Evolutionary conservation across 2,888 invertebrate genomes (phyloP).

Genomic region (Dryobota labecula): DNA sequence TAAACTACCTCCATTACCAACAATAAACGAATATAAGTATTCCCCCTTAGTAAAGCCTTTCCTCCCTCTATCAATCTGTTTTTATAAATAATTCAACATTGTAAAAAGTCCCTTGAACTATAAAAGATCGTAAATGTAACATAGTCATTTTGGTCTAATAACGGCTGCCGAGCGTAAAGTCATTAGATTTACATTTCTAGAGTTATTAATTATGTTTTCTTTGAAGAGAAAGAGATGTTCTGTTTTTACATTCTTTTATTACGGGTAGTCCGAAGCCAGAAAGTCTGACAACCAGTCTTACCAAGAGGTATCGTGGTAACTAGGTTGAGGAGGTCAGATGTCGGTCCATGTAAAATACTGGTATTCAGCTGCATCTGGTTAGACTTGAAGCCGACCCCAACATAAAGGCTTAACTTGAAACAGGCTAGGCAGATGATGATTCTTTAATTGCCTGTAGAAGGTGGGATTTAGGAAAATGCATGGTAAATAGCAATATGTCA

Average conservation of each 20-base stretch:
- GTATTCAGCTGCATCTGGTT: too few relatives aligned
- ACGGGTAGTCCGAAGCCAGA: neutral
- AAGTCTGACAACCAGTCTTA: neutral
- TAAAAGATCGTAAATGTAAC: neutral
- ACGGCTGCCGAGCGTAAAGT: neutral
- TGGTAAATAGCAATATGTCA: too few relatives aligned
- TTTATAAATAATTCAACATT: constrained; percentile 29
- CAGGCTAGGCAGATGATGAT: too few relatives aligned
- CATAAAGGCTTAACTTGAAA: too few relatives aligned
- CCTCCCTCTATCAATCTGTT: neutral
- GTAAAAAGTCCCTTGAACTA: constrained; percentile 2
- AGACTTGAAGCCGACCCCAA: too few relatives aligned
- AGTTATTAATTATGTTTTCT: constrained; percentile 27
- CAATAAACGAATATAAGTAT: neutral
- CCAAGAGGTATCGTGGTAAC: neutral
- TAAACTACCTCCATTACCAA: constrained; percentile 8
- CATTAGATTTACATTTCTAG: constrained; percentile 16
- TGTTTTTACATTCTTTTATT: neutral
- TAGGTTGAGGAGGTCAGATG: too few relatives aligned
- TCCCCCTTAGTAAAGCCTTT: constrained; percentile 8
- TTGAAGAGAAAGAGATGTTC: constrained; percentile 4
- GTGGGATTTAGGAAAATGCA: too few relatives aligned
- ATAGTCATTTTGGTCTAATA: constrained; percentile 12
- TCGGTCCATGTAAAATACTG: too few relatives aligned
- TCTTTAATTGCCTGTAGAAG: too few relatives aligned